Percentiles rank a stretch among this genome's conserved stretches.
Evolutionary conservation across 2,888 invertebrate genomes (phyloP).

Genomic region (Troilus luridus): DNA sequence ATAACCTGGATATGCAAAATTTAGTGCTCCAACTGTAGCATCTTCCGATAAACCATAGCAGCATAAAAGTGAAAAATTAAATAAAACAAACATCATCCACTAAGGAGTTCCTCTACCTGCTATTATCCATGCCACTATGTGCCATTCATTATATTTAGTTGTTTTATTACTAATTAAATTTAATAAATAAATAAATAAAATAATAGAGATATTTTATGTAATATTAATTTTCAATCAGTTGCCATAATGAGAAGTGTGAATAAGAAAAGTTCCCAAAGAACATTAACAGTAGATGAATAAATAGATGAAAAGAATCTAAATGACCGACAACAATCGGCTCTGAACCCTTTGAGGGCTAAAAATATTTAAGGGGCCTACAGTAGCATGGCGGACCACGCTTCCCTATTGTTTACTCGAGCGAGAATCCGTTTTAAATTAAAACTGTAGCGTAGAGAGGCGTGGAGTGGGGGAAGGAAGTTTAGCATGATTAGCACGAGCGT

Average conservation of each 20-base stretch:
- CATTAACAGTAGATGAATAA: not conserved
- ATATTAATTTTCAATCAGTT: not conserved
- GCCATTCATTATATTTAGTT: too few species aligned
- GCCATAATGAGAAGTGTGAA: not conserved
- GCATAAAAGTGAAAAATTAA: too few species aligned
- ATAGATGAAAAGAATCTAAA: not conserved
- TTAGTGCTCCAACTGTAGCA: too few species aligned
- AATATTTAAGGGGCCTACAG: not conserved
- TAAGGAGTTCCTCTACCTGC: too few species aligned
- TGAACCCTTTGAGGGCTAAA: not conserved
- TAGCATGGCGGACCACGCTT: not conserved
- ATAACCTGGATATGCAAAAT: too few species aligned
- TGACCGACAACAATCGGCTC: not conserved
- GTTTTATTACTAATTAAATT: too few species aligned
- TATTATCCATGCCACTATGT: too few species aligned
- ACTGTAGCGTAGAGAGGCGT: not conserved
- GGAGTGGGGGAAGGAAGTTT: slow-evolving; percentile 6
- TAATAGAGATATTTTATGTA: too few species aligned
- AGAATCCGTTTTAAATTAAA: slow-evolving; percentile 40
- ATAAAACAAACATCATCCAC: too few species aligned
- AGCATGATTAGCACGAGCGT: slow-evolving; percentile 16
- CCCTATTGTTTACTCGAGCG: slow-evolving; percentile 7
- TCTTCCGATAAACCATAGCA: too few species aligned
- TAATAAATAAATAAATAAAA: too few species aligned
- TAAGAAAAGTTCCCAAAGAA: not conserved